Evolutionary conservation across 1,140 invertebrate genomes (phyloP), one percentile per base, ranked within the genome.

Genomic region (Trachelipus rathkii): DNA sequence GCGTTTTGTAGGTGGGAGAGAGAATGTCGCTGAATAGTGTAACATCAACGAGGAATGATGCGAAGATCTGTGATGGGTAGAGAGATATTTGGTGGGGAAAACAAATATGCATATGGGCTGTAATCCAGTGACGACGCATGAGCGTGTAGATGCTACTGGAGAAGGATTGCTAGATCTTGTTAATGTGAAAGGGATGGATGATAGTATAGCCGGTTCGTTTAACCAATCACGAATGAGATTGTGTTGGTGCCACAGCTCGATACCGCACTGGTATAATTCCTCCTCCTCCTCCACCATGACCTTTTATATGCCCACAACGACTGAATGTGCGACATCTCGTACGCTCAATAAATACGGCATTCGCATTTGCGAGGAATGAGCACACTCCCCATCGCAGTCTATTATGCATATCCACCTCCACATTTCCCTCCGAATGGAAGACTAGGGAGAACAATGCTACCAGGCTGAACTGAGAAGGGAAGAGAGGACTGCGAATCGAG

Each of bases 401-500:
- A 19, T 73, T 73, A 5, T 53, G 33, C 44, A 45, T 73, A 53
- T 50, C 21, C 9, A n/a, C 45, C 33, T 11, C 19, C 23, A 13
- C 1, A 0, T 11, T 13, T 15, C 9, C 21, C 7, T 10, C 50
- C 15, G 19, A 68, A 68, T 11, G 79, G 77, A 9, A 44, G 76
- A 19, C 45, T 66, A 10, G 79, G 79, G 3, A 81, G 66, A 4
- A 81, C 75, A 45, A 81, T 73, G 24, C 66, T 74, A 19, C 79
- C 79, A 10, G 79, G 79, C n/a, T 78, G 73, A 7, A 78, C 79
- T 10, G 79, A 72, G 10, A 81, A 44, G 0, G 74, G 71, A 23
- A 81, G 43, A 1, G 79, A n/a, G 79, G 19, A 81, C 72, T 0
- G 79, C n/a, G 79, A 33, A 81, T 78, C 8, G 79, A 68, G 33